These are phyloP conservation scores for Ennomos quercinarius DNA, from an alignment of 2,888 invertebrate species.

Conservation along the genomic window DNA sequence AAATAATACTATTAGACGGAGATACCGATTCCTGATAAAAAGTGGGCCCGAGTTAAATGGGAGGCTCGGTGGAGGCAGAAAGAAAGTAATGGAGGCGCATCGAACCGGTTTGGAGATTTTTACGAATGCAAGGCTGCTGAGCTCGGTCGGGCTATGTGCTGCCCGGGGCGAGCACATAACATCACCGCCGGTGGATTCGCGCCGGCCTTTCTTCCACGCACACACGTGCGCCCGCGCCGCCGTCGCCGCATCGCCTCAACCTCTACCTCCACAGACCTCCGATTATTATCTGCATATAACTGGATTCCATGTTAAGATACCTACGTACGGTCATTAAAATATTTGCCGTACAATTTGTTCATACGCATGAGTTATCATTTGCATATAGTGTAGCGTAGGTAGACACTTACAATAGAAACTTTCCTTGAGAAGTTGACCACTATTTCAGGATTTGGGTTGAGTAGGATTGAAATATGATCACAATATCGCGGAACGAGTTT, in stretches of 20 bases:
- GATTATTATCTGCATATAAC: constrained; percentile 77
- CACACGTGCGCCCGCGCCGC: constrained; percentile 42
- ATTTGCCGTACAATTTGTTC: constrained; percentile 65
- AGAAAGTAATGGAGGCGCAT: constrained; percentile 85
- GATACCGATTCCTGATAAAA: constrained; percentile 86
- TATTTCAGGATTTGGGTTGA: constrained; percentile 69
- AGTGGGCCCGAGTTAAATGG: constrained; percentile 85
- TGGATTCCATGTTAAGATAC: constrained; percentile 70
- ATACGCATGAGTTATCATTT: constrained; percentile 58
- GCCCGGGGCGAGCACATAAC: constrained; percentile 77
- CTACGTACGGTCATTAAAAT: constrained; percentile 69
- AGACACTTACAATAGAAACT: constrained; percentile 56
- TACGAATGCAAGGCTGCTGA: constrained; percentile 83
- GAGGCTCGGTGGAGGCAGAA: constrained; percentile 84
- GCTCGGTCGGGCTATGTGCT: constrained; percentile 74
- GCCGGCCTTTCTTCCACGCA: constrained; percentile 76
- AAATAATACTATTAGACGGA: constrained; percentile 85
- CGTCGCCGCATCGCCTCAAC: constrained; percentile 24
- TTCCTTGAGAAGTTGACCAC: constrained; percentile 51
- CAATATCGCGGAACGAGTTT: constrained; percentile 49
- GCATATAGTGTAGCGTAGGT: constrained; percentile 56
- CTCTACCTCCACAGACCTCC: constrained; percentile 36
- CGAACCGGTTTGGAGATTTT: constrained; percentile 85
- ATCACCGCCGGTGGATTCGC: constrained; percentile 78
- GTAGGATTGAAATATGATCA: constrained; percentile 56